These are phyloP conservation scores for Pachycephus smyrnensis DNA, from an alignment of 2,888 invertebrate genomes.

Conservation along the genomic window DNA sequence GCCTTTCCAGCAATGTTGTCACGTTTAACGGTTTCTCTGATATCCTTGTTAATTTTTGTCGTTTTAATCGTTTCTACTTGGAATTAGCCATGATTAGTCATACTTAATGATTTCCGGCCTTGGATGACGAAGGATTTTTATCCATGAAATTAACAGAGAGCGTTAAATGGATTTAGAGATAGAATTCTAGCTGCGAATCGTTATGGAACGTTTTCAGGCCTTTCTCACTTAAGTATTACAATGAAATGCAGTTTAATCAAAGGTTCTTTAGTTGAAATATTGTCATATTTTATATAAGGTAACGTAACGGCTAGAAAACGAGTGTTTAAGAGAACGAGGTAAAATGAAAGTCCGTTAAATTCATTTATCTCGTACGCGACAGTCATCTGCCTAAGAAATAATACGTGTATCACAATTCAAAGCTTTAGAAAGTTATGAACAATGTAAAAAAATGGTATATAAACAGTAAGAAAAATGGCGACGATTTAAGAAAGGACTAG, in stretches of 20 bases:
- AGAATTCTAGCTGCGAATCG: neutral
- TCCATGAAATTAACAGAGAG: neutral
- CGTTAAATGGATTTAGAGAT: neutral
- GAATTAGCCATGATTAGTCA: neutral
- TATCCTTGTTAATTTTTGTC: neutral
- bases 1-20: neutral
- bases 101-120: neutral
- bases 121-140: neutral
- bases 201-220: neutral
- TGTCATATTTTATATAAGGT: neutral
- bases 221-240: neutral
- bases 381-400: neutral
- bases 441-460: neutral
- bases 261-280: neutral
- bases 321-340: neutral
- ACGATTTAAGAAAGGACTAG: neutral
- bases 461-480: neutral
- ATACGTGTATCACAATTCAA: neutral
- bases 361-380: neutral
- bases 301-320: neutral
- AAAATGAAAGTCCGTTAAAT: neutral
- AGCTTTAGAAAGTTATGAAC: neutral
- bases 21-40: neutral
- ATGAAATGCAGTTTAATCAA: neutral
- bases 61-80: neutral